Evolutionary conservation across 2,888 invertebrate genomes (phyloP), one percentile per base, ranked within the genome.

Genomic region (Trisateles emortualis): DNA sequence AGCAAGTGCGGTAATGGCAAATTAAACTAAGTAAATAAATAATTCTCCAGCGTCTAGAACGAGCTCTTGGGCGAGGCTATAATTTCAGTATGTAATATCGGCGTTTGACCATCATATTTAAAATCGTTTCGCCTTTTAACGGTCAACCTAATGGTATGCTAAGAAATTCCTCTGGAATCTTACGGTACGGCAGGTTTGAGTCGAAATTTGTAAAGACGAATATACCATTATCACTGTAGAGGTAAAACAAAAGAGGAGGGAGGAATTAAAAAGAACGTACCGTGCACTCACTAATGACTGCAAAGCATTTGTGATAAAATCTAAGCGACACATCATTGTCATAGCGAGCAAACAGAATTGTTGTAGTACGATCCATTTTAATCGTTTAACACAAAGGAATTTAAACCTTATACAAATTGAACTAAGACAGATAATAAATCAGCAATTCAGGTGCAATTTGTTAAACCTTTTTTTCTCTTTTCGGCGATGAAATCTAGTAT

Each of bases 241-340:
- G 49, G 43, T 33, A 33, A 53, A 50, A 64, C 55, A 61, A 61
- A 43, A 44, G 44, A 24, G 53, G 55, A 50, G 43, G 45, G 26
- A 29, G 14, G 33, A 55, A 68, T 67, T 67, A 60, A 67, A 64
- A 64, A 39, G 16, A 38, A n/a, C 44, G 62, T 57, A 54, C 45
- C 49, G 24, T 61, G 58, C 68, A 58, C 62, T 68, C 76, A 75
- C 79, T 86, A 86, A 86, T 85, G 83, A 82, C 81, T 78, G 72
- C 74, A 75, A 79, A 81, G 72, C 72, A 75, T 78, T 76, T 61
- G 77, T 70, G 79, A 82, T 84, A 81, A 80, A 84, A 84, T 83
- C 82, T 79, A 72, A 72, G 69, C 79, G 76, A 84, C 85, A 82
- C 79, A 66, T 84, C 81, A 82, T 85, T 83, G 82, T 86, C 86